These are phyloP conservation scores for Drosophila eugracilis DNA, from an alignment of 1,140 invertebrate genomes.

Conservation along the genomic window DNA sequence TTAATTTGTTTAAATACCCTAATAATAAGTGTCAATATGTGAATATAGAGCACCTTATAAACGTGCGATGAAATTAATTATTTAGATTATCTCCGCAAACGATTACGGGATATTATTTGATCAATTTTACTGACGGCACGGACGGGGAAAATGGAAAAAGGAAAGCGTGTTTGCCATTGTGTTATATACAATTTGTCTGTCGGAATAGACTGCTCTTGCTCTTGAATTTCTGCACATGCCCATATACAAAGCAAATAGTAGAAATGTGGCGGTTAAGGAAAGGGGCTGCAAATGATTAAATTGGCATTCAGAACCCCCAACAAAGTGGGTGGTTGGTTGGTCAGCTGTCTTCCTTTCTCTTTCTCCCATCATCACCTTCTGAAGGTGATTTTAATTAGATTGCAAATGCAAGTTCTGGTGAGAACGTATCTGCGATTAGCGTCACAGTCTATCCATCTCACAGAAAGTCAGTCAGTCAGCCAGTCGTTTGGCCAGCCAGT, in stretches of 20 bases:
- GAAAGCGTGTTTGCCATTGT: slow-evolving; percentile 31
- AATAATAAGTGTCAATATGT: slow-evolving; percentile 9
- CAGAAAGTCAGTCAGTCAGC: slow-evolving; percentile 1
- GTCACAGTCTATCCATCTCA: slow-evolving; percentile 27
- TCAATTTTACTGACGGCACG: slow-evolving; percentile 9
- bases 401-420: slow-evolving; percentile 45
- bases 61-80: slow-evolving; percentile 7
- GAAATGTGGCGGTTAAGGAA: not conserved
- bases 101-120: slow-evolving; percentile 25
- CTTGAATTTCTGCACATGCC: slow-evolving; percentile 23
- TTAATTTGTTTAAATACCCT: slow-evolving; percentile 11
- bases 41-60: slow-evolving; percentile 12
- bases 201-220: slow-evolving; percentile 14
- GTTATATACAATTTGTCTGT: not conserved
- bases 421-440: slow-evolving; percentile 51
- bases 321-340: not conserved
- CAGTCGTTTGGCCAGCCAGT: slow-evolving; percentile 6
- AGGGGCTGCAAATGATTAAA: slow-evolving; percentile 29
- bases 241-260: slow-evolving; percentile 11
- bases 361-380: slow-evolving; percentile 45
- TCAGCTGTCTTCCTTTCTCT: not conserved
- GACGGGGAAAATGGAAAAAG: slow-evolving; percentile 9
- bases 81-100: not conserved
- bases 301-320: slow-evolving; percentile 36
- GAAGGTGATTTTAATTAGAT: slow-evolving; percentile 80